phyloP scores from a whole-genome alignment of 2,113 vertebrate species.

The Triplophysa rosa region DNA sequence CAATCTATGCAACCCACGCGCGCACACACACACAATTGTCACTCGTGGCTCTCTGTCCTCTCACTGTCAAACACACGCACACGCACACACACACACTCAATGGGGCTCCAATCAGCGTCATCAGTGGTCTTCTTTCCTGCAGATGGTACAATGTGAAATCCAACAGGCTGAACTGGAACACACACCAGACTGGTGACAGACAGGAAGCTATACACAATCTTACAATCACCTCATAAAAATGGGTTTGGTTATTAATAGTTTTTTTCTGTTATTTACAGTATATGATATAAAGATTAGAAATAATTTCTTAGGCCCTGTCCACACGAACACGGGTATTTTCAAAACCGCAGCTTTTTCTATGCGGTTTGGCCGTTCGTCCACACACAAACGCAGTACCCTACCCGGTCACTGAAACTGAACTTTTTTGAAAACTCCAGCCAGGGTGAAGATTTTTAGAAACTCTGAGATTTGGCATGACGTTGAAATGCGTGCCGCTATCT shows the following conservation, averaged over 20 bases:
- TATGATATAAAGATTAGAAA: too few relatives aligned
- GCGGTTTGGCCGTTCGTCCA: too few relatives aligned
- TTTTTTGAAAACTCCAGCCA: too few relatives aligned
- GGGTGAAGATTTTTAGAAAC: too few relatives aligned
- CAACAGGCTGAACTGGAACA: constrained; percentile 12
- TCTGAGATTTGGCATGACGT: too few relatives aligned
- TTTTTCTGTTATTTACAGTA: too few relatives aligned
- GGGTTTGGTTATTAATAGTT: constrained; percentile 32
- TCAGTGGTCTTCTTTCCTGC: constrained; percentile 17
- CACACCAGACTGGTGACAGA: constrained; percentile 31
- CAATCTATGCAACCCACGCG: constrained; percentile 16
- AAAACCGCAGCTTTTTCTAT: too few relatives aligned
- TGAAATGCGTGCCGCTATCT: too few relatives aligned
- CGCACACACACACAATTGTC: constrained; percentile 30
- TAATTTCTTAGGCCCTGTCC: too few relatives aligned
- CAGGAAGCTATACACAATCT: constrained; percentile 34
- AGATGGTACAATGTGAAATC: constrained; percentile 28
- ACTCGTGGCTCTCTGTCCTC: not conserved
- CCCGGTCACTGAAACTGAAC: too few relatives aligned
- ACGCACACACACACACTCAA: not conserved
- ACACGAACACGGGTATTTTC: too few relatives aligned
- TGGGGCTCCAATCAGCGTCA: constrained; percentile 20
- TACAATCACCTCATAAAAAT: constrained; percentile 37
- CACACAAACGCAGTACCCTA: too few relatives aligned
- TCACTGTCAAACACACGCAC: constrained; percentile 3